Percentiles rank a stretch among this genome's conserved stretches.
These are phyloP conservation scores for Ephialtes manifestator DNA, from an alignment of 2,888 invertebrate species.

Conservation along the genomic window DNA sequence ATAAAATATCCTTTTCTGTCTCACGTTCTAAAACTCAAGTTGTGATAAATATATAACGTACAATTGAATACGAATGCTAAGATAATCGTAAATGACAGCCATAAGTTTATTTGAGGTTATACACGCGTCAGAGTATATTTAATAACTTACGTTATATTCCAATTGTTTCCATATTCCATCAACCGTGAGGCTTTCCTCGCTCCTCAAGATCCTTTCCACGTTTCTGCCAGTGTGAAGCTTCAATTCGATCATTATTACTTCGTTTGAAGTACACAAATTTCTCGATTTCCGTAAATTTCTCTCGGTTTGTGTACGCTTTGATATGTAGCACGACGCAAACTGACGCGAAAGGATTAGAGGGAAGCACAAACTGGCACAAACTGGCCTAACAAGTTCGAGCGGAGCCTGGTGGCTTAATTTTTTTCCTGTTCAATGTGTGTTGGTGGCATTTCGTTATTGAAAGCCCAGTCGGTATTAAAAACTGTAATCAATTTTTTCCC, in stretches of 20 bases:
- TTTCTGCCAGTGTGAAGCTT: conserved; percentile 56
- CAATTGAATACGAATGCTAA: background rate
- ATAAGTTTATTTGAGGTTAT: conserved; percentile 34
- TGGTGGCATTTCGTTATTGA: too few relatives aligned
- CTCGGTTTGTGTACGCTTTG: conserved; percentile 18
- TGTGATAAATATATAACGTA: too few relatives aligned
- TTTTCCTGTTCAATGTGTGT: too few relatives aligned
- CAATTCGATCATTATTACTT: conserved; percentile 62
- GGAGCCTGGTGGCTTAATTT: too few relatives aligned
- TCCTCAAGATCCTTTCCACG: conserved; percentile 47
- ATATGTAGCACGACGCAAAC: background rate
- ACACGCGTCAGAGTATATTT: background rate
- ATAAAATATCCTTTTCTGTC: background rate
- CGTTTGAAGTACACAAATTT: background rate
- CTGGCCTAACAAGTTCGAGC: background rate
- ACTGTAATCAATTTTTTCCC: too few relatives aligned
- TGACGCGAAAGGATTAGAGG: background rate
- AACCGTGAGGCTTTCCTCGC: conserved; percentile 40
- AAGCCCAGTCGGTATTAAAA: too few relatives aligned
- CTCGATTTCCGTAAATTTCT: background rate
- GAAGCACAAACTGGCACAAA: conserved; percentile 23
- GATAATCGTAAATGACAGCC: background rate
- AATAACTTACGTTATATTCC: conserved; percentile 59
- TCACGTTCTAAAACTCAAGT: background rate
- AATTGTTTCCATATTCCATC: conserved; percentile 59